phyloP scores from a whole-genome alignment of 2,113 vertebrate genomes.

The Melanocharis versteri region DNA sequence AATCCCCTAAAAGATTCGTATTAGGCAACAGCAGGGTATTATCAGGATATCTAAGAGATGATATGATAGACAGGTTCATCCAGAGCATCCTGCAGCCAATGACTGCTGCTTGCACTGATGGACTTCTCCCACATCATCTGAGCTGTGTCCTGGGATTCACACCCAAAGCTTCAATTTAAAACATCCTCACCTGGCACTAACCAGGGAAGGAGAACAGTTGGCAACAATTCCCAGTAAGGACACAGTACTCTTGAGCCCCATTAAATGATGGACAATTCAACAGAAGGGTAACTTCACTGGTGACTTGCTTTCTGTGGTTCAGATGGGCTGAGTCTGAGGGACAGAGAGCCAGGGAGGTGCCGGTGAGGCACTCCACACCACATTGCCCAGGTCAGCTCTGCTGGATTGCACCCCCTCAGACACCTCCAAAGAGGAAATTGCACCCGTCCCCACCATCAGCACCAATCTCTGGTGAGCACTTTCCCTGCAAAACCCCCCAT shows the following conservation, averaged over 20 bases:
- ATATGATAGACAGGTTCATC: background rate
- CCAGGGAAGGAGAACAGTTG: background rate
- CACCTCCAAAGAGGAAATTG: background rate
- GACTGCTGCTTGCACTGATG: background rate
- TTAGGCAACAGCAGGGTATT: background rate
- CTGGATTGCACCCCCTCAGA: background rate
- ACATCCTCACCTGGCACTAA: background rate
- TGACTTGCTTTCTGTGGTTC: background rate
- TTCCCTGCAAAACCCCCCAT: background rate
- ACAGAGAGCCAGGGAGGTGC: background rate
- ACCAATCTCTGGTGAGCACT: background rate
- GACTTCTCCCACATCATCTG: background rate
- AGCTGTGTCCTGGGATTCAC: background rate
- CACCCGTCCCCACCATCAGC: background rate
- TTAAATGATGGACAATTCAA: background rate
- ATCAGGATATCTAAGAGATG: background rate
- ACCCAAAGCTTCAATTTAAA: background rate
- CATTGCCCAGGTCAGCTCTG: fast-evolving
- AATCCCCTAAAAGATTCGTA: background rate
- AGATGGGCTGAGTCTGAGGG: background rate
- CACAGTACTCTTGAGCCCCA: background rate
- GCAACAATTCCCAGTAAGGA: background rate
- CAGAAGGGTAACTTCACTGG: background rate
- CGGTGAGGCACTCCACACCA: background rate
- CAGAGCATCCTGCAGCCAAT: background rate